Evolutionary conservation across 1,140 invertebrate species (phyloP).

Genomic region (Zaprionus ghesquierei): DNA sequence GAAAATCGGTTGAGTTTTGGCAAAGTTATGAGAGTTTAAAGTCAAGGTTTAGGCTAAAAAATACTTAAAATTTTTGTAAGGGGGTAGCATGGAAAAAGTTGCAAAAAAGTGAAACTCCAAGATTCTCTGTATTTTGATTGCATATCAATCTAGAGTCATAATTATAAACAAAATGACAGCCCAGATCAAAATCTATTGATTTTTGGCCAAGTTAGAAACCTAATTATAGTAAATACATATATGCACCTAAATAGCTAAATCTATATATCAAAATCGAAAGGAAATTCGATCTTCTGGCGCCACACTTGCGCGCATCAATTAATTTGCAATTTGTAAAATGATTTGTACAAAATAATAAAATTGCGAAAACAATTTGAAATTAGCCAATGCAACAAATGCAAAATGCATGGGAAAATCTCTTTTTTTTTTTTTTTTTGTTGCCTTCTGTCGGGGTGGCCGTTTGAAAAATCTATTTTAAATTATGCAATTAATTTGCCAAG

Average conservation of each 20-base stretch:
- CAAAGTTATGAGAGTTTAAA: too few species aligned
- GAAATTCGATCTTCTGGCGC: neutral
- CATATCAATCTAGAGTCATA: too few species aligned
- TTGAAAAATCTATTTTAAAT: constrained; percentile 52
- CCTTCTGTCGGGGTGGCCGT: too few species aligned
- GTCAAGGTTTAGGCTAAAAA: neutral
- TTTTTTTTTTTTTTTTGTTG: neutral
- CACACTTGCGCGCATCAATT: neutral
- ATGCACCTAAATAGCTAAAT: neutral
- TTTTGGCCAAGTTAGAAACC: too few species aligned
- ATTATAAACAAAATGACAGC: too few species aligned
- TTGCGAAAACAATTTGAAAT: neutral
- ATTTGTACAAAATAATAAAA: neutral
- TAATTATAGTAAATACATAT: too few species aligned
- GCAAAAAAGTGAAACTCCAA: too few species aligned
- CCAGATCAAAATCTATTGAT: too few species aligned
- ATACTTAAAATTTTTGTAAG: too few species aligned
- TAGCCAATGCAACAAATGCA: neutral
- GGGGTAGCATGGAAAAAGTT: too few species aligned
- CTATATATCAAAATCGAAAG: neutral
- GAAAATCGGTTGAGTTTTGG: too few species aligned
- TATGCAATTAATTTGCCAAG: constrained; percentile 69
- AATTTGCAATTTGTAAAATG: neutral
- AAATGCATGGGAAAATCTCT: neutral
- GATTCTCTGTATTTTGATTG: too few species aligned